These are phyloP conservation scores for Propithecus deckenii DNA, from an alignment of 2,797 vertebrate genomes.

Conservation along the genomic window DNA sequence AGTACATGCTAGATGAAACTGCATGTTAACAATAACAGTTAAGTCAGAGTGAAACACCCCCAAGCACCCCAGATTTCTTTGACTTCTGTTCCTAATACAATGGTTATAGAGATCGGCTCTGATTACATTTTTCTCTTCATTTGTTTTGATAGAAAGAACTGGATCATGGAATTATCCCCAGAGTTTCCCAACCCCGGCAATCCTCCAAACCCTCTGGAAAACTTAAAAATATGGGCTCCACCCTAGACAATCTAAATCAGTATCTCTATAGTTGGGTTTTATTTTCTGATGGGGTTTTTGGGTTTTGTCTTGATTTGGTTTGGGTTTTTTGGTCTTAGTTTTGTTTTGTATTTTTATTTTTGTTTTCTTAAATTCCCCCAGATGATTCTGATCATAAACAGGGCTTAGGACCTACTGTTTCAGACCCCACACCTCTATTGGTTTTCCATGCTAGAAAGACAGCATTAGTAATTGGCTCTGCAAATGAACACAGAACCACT, in stretches of 20 bases:
- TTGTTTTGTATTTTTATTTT: background rate
- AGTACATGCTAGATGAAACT: conserved; percentile 3
- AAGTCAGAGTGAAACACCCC: background rate
- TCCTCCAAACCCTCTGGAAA: background rate
- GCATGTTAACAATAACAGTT: conserved; percentile 1
- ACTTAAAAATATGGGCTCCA: background rate
- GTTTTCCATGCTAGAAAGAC: background rate
- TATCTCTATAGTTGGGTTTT: background rate
- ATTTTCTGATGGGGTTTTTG: background rate
- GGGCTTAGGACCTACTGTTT: background rate
- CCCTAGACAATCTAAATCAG: background rate
- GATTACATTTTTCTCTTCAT: background rate
- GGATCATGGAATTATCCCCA: background rate
- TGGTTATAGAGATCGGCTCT: background rate
- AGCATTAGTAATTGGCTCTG: background rate
- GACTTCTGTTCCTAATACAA: background rate
- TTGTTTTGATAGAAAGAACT: conserved; percentile 44
- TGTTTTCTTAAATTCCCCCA: background rate
- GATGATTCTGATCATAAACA: background rate
- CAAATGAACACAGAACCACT: background rate
- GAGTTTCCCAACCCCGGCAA: background rate
- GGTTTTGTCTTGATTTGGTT: background rate
- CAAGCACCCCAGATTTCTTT: background rate
- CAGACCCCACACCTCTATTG: background rate
- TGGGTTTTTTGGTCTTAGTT: background rate